phyloP scores from a whole-genome alignment of 2,888 invertebrate species.

The Meghimatium bilineatum region DNA sequence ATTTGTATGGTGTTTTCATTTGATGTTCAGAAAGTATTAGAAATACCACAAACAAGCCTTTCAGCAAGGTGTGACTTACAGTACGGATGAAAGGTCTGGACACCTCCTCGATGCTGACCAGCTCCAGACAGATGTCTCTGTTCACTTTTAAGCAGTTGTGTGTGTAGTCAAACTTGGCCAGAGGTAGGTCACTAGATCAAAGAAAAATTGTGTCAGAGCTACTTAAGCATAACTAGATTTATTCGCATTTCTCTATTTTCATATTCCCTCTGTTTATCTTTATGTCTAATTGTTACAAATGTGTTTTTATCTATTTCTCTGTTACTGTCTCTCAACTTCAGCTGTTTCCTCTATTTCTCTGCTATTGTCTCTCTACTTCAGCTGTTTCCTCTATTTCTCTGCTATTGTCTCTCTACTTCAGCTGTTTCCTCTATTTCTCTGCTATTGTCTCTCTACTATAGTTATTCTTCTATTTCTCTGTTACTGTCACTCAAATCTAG shows the following conservation, averaged over 20 bases:
- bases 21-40: too few species aligned
- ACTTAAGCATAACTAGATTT: too few species aligned
- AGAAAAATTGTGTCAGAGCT: not conserved
- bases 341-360: too few species aligned
- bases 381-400: too few species aligned
- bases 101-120: conserved; percentile 82
- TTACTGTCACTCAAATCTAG: too few species aligned
- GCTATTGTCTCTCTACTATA: too few species aligned
- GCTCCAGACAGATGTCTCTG: conserved; percentile 83
- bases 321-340: not conserved
- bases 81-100: conserved; percentile 86
- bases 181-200: conserved; percentile 82
- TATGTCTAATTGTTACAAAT: not conserved
- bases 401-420: too few species aligned
- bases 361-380: too few species aligned
- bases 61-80: conserved; percentile 67
- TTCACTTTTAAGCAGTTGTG: conserved; percentile 95
- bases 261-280: not conserved
- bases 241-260: not conserved
- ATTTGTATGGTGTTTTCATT: too few species aligned
- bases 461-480: too few species aligned
- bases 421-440: too few species aligned
- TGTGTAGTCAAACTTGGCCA: conserved; percentile 94
- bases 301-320: not conserved
- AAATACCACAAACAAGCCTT: too few species aligned